phyloP scores from a whole-genome alignment of 2,888 invertebrate species.

The Caenorhabditis sp. region DNA sequence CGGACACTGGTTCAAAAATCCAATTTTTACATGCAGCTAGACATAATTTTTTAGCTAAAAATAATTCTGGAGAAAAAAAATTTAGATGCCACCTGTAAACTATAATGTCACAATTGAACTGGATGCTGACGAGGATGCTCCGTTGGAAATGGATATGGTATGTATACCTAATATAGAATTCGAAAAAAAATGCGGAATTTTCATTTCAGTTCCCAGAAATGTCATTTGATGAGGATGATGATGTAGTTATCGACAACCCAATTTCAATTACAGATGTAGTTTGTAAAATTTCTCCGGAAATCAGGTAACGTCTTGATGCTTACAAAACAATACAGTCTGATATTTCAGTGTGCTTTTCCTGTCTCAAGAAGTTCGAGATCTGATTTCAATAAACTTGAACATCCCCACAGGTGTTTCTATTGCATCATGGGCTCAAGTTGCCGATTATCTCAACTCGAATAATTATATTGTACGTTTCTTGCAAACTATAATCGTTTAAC shows the following conservation, averaged over 20 bases:
- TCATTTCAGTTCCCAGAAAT: slow-evolving; percentile 30
- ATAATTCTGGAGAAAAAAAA: too few species aligned
- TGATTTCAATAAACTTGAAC: slow-evolving; percentile 1
- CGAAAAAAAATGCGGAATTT: too few species aligned
- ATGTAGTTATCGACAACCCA: slow-evolving; percentile 18
- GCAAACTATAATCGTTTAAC: not conserved
- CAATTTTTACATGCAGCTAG: too few species aligned
- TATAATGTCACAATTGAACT: slow-evolving; percentile 44
- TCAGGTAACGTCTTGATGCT: too few species aligned
- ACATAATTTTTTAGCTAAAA: too few species aligned
- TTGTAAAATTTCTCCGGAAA: slow-evolving; percentile 6
- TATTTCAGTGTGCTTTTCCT: slow-evolving; percentile 20
- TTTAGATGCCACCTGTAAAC: too few species aligned
- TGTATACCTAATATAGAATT: not conserved
- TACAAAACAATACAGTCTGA: not conserved
- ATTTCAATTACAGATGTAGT: not conserved
- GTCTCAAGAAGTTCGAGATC: slow-evolving; percentile 13
- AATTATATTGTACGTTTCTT: slow-evolving; percentile 6
- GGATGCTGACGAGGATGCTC: slow-evolving; percentile 35
- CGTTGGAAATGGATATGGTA: slow-evolving; percentile 32
- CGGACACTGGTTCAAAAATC: too few species aligned
- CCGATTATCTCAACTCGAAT: slow-evolving; percentile 1
- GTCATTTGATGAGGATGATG: slow-evolving; percentile 24
- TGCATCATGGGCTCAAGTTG: slow-evolving; percentile 21
- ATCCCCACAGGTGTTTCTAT: slow-evolving; percentile 6